Evolutionary conservation across 2,797 vertebrate species (phyloP).

Genomic region (Apogon talboti): DNA sequence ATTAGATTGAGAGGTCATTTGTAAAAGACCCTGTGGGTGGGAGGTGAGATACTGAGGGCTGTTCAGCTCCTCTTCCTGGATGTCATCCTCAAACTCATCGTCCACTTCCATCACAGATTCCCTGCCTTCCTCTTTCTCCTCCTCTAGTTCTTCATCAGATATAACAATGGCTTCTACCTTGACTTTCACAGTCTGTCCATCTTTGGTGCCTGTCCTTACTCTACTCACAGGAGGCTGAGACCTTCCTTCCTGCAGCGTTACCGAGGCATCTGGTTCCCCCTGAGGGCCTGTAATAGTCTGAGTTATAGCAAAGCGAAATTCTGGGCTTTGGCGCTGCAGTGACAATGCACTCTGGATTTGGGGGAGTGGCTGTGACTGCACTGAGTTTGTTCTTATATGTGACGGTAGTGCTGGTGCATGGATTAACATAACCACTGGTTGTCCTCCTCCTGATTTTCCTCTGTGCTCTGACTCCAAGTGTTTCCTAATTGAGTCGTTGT

Average conservation of each 20-base stretch:
- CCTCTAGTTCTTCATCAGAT: conserved; percentile 91
- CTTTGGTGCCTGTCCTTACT: conserved; percentile 22
- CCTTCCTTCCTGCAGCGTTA: conserved; percentile 10
- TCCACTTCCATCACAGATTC: conserved; percentile 68
- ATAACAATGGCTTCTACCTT: conserved; percentile 95
- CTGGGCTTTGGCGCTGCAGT: conserved; percentile 48
- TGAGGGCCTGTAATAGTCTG: conserved; percentile 6
- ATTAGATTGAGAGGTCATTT: conserved; percentile 77
- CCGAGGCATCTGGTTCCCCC: conserved; percentile 3
- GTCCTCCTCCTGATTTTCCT: conserved; percentile 29
- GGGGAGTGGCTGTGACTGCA: conserved; percentile 16
- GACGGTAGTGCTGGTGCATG: conserved; percentile 52
- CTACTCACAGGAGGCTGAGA: conserved; percentile 1
- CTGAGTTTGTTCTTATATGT: conserved; percentile 33
- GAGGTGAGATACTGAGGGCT: conserved; percentile 81
- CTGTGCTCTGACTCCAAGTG: conserved; percentile 38
- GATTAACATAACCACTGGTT: conserved; percentile 55
- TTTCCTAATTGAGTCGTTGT: conserved; percentile 28
- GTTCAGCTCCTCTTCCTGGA: conserved; percentile 81
- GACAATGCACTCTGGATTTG: conserved; percentile 66
- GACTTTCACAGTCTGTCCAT: conserved; percentile 75
- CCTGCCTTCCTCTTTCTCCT: conserved; percentile 63
- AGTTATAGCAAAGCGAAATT: conserved; percentile 27
- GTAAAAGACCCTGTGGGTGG: conserved; percentile 80
- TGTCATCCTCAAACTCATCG: conserved; percentile 76